Evolutionary conservation across 1,140 invertebrate species (phyloP), one percentile per base, ranked within the genome.

Genomic region (Procambarus virginalis): DNA sequence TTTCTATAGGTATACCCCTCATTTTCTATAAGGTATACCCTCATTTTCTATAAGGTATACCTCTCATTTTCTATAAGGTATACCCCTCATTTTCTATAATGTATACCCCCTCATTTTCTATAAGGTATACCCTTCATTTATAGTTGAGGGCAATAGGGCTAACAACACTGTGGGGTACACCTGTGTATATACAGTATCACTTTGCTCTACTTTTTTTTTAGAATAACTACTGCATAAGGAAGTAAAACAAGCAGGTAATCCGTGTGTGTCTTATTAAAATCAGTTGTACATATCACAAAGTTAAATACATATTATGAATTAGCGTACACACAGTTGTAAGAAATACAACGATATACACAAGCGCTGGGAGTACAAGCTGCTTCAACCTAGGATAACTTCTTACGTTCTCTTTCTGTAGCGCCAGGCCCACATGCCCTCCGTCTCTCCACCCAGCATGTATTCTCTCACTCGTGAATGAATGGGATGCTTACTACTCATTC

Each of bases 241-340:
- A 81, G n/a, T 60, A 81, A 82, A 20, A 82, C 80, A 45, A 55
- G 46, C 22, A 68, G 46, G 51, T 82, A 82, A 79, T 86, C 77
- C 55, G 58, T 90, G 77, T 75, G 88, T 90, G 81, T 90, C 79
- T 90, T 90, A 90, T 90, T 90, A 90, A n/a, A 90, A 90, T 83
- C 89, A 90, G 82, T 90, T 90, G 89, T 90, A 90, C 89, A 90
- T 90, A 90, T 90, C 89, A 90, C 89, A 90, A 90, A 90, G 89
- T 90, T 85, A 82, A 85, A 90, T 90, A 90, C 89, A 90, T 85
- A 90, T 88, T 86, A 86, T 89, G 81, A 85, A 79, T 55, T 90
- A 90, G 89, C 89, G 70, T 85, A 90, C 89, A 81, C 89, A 85
- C 89, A 90, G 76, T 90, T 79, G 89, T 90, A 84, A 85, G 89